phyloP scores from a whole-genome alignment of 2,797 vertebrate species.

The Rousettus madagascariensis region DNA sequence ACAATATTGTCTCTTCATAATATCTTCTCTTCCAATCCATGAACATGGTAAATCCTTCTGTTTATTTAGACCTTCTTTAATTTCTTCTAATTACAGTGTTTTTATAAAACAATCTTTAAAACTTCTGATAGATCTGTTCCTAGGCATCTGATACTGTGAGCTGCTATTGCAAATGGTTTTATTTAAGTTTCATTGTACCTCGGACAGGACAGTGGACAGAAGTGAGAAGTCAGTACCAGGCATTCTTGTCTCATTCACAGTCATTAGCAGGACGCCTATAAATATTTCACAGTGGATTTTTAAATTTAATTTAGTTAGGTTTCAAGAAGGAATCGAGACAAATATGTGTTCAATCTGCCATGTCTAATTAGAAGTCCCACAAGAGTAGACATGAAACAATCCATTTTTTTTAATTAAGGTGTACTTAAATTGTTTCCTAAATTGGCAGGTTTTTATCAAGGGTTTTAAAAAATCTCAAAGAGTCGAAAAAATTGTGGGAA shows the following conservation, averaged over 20 bases:
- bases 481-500: background rate
- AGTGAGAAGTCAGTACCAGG: background rate
- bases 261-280: background rate
- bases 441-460: background rate
- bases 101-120: background rate
- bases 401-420: background rate
- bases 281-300: background rate
- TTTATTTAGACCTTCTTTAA: background rate
- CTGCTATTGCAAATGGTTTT: background rate
- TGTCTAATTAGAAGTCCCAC: background rate
- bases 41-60: background rate
- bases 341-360: background rate
- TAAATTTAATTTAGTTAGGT: background rate
- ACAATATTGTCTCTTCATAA: background rate
- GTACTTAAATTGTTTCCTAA: constrained; percentile 15
- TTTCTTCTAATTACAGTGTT: background rate
- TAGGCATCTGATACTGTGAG: background rate
- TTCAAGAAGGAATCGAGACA: background rate
- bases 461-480: background rate
- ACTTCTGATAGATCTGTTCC: background rate
- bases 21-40: background rate
- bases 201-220: background rate
- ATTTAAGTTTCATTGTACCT: background rate
- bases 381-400: background rate
- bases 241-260: background rate